Evolutionary conservation across 2,113 vertebrate genomes (phyloP).

Genomic region (Prunella himalayana): DNA sequence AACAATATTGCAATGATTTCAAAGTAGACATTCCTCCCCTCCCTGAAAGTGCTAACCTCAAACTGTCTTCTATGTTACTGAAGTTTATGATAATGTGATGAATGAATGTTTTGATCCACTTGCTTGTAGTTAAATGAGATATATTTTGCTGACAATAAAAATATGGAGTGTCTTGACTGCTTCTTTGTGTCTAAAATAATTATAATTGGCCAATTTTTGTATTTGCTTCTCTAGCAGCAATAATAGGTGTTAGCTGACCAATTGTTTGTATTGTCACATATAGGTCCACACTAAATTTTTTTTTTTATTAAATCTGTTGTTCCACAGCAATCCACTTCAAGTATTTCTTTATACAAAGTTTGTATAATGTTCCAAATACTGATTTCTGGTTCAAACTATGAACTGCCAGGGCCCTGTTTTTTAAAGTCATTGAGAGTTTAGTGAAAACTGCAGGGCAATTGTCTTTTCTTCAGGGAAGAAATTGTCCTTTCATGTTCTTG

Average conservation of each 20-base stretch:
- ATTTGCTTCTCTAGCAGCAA: not conserved
- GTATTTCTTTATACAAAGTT: not conserved
- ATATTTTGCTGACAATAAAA: conserved; percentile 42
- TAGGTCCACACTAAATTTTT: not conserved
- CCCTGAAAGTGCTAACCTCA: not conserved
- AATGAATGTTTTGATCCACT: not conserved
- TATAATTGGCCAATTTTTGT: not conserved
- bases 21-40: not conserved
- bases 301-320: not conserved
- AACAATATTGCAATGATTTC: not conserved
- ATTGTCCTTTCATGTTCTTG: not conserved
- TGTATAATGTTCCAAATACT: not conserved
- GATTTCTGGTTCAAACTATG: not conserved
- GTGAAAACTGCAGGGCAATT: not conserved
- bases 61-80: not conserved
- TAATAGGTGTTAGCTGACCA: not conserved
- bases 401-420: not conserved
- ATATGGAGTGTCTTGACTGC: not conserved
- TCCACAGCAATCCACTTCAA: not conserved
- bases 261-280: not conserved
- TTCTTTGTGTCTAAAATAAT: not conserved
- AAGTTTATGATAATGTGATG: not conserved
- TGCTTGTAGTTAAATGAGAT: not conserved
- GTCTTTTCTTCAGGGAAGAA: not conserved
- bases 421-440: not conserved